These are phyloP conservation scores for Spodoptera picta DNA, from an alignment of 2,888 invertebrate species.

Conservation along the genomic window DNA sequence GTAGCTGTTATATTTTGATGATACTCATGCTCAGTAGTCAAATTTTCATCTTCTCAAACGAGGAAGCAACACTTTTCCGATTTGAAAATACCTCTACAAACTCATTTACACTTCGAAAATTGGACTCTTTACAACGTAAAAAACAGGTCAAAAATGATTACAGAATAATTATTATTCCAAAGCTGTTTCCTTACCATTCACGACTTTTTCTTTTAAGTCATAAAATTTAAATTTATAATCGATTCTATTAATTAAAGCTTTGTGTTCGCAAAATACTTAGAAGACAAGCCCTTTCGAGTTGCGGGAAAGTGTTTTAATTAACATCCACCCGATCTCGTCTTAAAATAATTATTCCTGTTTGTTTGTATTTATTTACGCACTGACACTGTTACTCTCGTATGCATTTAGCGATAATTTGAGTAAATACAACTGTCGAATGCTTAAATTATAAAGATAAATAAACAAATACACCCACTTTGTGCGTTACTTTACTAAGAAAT, in stretches of 20 bases:
- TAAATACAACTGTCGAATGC: neutral
- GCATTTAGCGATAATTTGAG: conserved; percentile 3
- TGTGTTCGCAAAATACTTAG: conserved; percentile 52
- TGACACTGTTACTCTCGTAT: neutral
- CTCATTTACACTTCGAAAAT: too few relatives aligned
- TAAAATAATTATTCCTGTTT: conserved; percentile 46
- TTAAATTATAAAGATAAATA: neutral
- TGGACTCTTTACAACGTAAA: too few relatives aligned
- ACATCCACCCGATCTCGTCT: conserved; percentile 33
- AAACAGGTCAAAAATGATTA: conserved; percentile 4
- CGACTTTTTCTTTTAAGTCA: conserved; percentile 53
- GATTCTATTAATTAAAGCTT: conserved; percentile 58
- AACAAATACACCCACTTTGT: too few relatives aligned
- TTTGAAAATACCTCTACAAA: too few relatives aligned
- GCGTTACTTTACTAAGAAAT: too few relatives aligned
- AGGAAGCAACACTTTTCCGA: too few relatives aligned
- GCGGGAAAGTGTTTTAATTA: conserved; percentile 53
- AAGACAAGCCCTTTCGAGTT: conserved; percentile 48
- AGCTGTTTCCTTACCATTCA: conserved; percentile 33
- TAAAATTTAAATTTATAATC: conserved; percentile 62
- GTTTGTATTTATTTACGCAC: conserved; percentile 28
- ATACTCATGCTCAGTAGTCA: too few relatives aligned
- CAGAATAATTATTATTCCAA: conserved; percentile 22
- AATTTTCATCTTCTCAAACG: too few relatives aligned
- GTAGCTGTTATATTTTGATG: too few relatives aligned